phyloP scores from a whole-genome alignment of 2,888 invertebrate genomes.

The Eledona agricola region DNA sequence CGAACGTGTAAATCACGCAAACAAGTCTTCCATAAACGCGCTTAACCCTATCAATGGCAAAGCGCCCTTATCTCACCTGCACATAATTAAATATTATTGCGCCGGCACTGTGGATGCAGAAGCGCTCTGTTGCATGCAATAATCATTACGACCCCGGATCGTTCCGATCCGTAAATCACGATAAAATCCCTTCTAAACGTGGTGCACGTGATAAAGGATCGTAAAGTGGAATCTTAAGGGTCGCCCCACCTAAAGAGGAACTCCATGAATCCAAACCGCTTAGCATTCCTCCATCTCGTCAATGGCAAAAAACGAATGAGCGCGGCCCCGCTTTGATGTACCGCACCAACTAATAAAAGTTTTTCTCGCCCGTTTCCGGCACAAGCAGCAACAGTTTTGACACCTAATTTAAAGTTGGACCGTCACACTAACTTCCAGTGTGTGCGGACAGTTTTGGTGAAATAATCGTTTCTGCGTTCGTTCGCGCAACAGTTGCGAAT shows the following conservation, averaged over 20 bases:
- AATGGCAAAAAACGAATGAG: slow-evolving; percentile 2
- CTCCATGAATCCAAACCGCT: slow-evolving; percentile 8
- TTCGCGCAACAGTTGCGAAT: background rate
- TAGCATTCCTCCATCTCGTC: slow-evolving; percentile 8
- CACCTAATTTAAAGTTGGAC: slow-evolving; percentile 22
- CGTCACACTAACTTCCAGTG: too few species aligned
- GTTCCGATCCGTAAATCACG: slow-evolving; percentile 21
- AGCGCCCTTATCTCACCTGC: too few species aligned
- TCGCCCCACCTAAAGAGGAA: slow-evolving; percentile 13
- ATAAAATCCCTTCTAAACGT: slow-evolving; percentile 21
- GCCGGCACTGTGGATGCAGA: too few species aligned
- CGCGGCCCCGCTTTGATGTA: slow-evolving; percentile 29
- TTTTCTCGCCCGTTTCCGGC: slow-evolving; percentile 9
- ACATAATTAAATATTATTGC: too few species aligned
- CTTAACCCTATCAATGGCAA: too few species aligned
- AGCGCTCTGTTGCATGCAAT: slow-evolving; percentile 1
- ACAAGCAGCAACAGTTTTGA: slow-evolving; percentile 16
- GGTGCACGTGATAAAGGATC: slow-evolving; percentile 16
- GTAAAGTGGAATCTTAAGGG: slow-evolving; percentile 21
- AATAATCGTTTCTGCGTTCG: slow-evolving; percentile 4
- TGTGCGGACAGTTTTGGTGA: background rate
- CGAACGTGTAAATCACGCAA: too few species aligned
- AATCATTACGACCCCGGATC: slow-evolving; percentile 9
- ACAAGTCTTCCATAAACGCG: too few species aligned
- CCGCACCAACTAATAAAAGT: slow-evolving; percentile 29